phyloP scores from a whole-genome alignment of 2,888 invertebrate species.

The Erpobdella octoculata region DNA sequence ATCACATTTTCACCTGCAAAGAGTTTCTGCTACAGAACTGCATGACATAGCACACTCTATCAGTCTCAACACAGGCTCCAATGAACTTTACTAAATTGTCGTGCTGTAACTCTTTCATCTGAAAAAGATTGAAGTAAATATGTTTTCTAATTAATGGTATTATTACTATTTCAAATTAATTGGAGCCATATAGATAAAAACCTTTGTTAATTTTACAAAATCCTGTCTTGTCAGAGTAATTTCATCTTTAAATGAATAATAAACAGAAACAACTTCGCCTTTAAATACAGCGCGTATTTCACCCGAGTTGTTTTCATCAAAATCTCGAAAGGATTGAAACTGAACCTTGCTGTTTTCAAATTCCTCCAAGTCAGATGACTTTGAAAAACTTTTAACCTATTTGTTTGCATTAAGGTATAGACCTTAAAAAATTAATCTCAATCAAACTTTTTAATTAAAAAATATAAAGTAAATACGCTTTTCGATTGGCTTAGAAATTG shows the following conservation, averaged over 20 bases:
- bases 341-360: background rate
- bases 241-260: background rate
- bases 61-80: conserved; percentile 13
- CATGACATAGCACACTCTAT: conserved; percentile 9
- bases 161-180: too few species aligned
- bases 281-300: background rate
- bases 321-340: background rate
- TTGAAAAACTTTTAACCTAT: background rate
- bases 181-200: too few species aligned
- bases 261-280: background rate
- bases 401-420: too few species aligned
- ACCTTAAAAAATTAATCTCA: background rate
- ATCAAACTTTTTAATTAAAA: background rate
- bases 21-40: conserved; percentile 4
- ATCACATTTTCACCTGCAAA: conserved; percentile 4
- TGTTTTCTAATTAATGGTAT: too few species aligned
- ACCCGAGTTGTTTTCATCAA: background rate
- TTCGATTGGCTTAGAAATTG: background rate
- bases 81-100: conserved; percentile 13
- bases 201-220: background rate
- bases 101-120: conserved; percentile 22
- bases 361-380: background rate
- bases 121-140: background rate
- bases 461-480: background rate
- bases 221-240: background rate